A percentile compares a stretch with the other conserved stretches of the same genome.
Evolutionary conservation across 2,888 invertebrate genomes (phyloP).

Genomic region (Lamellibrachia satsuma): DNA sequence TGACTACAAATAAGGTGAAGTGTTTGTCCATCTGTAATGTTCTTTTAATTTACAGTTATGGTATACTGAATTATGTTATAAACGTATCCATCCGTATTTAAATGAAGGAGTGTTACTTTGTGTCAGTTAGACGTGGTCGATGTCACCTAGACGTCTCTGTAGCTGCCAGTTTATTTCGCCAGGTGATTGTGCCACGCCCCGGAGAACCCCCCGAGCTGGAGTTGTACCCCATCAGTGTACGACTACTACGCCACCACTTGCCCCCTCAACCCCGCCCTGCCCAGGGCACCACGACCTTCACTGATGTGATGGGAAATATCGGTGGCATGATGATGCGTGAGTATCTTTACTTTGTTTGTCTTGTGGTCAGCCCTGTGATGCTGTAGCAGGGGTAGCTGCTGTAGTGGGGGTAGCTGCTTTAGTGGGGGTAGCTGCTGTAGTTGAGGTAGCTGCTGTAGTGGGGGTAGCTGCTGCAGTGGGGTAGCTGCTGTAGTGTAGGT

Average conservation of each 20-base stretch:
- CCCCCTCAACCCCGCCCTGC: conserved; percentile 61
- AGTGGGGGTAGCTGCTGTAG: no score
- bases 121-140: not conserved
- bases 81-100: no score
- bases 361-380: no score
- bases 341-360: conserved; percentile 30
- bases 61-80: no score
- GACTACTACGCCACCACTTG: conserved; percentile 76
- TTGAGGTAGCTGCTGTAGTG: no score
- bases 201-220: conserved; percentile 77
- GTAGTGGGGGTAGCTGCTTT: no score
- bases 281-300: conserved; percentile 63
- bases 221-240: conserved; percentile 82
- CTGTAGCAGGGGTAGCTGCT: no score
- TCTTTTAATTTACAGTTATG: no score
- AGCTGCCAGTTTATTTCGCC: conserved; percentile 20
- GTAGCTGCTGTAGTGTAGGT: no score
- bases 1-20: no score
- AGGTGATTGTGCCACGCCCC: conserved; percentile 78
- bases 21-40: no score
- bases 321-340: conserved; percentile 71
- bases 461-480: no score
- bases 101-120: not conserved
- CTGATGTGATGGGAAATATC: conserved; percentile 72
- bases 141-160: not conserved